Evolutionary conservation across 2,888 invertebrate species (phyloP).

Genomic region (Lepidocyrtoides sp.): DNA sequence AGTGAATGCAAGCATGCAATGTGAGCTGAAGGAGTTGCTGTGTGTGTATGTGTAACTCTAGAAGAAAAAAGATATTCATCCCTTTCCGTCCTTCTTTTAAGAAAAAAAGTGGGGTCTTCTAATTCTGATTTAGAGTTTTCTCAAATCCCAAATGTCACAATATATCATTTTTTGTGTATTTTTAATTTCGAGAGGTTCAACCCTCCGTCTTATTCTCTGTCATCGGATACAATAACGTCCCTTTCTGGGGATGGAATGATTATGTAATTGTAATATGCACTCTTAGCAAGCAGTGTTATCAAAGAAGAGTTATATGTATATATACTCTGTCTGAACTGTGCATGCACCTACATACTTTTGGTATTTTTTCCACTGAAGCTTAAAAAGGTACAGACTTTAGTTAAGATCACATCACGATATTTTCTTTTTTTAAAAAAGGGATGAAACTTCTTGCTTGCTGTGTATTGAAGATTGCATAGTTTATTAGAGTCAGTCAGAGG

Average conservation of each 20-base stretch:
- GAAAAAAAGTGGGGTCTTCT: conserved; percentile 38
- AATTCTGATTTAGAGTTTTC: conserved; percentile 82
- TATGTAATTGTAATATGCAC: conserved; percentile 39
- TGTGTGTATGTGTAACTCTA: conserved; percentile 12
- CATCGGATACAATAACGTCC: conserved; percentile 69
- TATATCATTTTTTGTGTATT: conserved; percentile 84
- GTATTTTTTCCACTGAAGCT: not conserved
- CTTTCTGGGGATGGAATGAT: conserved; percentile 42
- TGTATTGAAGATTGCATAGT: not conserved
- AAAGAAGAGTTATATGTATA: not conserved
- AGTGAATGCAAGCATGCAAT: not conserved
- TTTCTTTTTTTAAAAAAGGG: no score
- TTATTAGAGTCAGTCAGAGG: not conserved
- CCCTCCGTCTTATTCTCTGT: conserved; percentile 67
- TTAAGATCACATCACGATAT: not conserved
- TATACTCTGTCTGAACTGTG: no score
- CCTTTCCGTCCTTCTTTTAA: not conserved
- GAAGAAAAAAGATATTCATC: not conserved
- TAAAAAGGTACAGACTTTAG: not conserved
- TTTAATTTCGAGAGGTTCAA: conserved; percentile 83
- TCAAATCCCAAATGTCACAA: conserved; percentile 81
- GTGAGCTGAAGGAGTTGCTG: no score
- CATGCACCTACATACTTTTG: not conserved
- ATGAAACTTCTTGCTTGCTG: not conserved
- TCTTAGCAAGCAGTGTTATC: not conserved